Conservation (phyloP, 2,888 invertebrate genomes). For the Cataglyphis livida region DNA sequence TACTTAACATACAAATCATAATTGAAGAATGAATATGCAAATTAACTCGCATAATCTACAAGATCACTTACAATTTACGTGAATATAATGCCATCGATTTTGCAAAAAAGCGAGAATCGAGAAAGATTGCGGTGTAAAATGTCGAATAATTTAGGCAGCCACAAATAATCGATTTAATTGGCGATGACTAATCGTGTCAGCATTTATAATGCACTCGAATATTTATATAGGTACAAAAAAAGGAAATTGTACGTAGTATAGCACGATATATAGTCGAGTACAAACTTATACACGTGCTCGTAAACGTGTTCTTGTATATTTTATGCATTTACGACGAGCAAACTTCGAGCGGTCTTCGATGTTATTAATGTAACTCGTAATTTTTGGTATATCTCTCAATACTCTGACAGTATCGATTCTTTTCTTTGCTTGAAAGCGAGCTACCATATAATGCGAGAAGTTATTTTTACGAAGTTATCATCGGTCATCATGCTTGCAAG, state of each 20-base stretch:
- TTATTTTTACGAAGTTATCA: slow-evolving; percentile 31
- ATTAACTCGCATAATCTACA: not conserved
- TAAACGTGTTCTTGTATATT: slow-evolving; percentile 24
- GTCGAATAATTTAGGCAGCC: slow-evolving; percentile 4
- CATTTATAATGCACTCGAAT: not conserved
- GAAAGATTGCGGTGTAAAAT: slow-evolving; percentile 1
- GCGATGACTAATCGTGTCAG: slow-evolving; percentile 6
- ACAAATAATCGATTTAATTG: slow-evolving; percentile 43
- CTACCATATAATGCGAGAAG: slow-evolving; percentile 30
- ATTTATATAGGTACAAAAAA: slow-evolving; percentile 18
- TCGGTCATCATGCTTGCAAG: not conserved
- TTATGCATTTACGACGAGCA: slow-evolving; percentile 14
- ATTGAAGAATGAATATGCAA: slow-evolving; percentile 15
- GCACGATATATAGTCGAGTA: not conserved
- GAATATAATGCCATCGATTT: not conserved
- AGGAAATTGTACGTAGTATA: slow-evolving; percentile 18
- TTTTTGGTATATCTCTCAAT: slow-evolving; percentile 26
- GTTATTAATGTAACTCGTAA: slow-evolving; percentile 45
- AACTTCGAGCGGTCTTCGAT: slow-evolving; percentile 6
- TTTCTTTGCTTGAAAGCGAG: slow-evolving; percentile 6
- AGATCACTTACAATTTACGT: not conserved
- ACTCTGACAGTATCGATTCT: slow-evolving; percentile 24
- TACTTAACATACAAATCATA: not conserved
- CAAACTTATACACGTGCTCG: not conserved
- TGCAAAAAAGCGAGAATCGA: not conserved